Percentiles rank a stretch among this genome's conserved stretches.
These are phyloP conservation scores for Laothoe populi DNA, from an alignment of 2,888 invertebrate genomes.

Conservation along the genomic window DNA sequence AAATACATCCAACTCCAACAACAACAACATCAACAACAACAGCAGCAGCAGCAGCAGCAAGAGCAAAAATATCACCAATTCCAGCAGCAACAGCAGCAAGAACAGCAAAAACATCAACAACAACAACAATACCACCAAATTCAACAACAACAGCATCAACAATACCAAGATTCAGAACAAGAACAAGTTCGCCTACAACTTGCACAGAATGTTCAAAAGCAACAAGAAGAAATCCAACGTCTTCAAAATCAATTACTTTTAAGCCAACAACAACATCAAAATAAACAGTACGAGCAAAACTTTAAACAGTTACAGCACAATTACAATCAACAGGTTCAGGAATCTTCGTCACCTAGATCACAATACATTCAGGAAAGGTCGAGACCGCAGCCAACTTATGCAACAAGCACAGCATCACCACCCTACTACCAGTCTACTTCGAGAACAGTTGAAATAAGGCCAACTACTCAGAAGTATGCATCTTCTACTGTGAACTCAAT, in stretches of 20 bases:
- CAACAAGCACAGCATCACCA: slow-evolving; percentile 63
- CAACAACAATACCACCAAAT: slow-evolving; percentile 50
- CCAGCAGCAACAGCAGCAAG: slow-evolving; percentile 56
- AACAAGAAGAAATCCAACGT: slow-evolving; percentile 81
- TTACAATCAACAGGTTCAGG: slow-evolving; percentile 60
- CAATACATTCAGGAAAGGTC: slow-evolving; percentile 75
- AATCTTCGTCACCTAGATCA: slow-evolving; percentile 64
- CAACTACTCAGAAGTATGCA: slow-evolving; percentile 79
- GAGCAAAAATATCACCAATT: slow-evolving; percentile 53
- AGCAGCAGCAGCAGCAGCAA: slow-evolving; percentile 46
- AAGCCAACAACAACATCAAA: slow-evolving; percentile 65
- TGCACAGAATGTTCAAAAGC: slow-evolving; percentile 78
- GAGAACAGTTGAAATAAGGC: slow-evolving; percentile 76
- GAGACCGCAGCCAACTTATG: slow-evolving; percentile 59
- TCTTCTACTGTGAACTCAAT: slow-evolving; percentile 79
- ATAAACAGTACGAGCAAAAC: slow-evolving; percentile 42
- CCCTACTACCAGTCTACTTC: slow-evolving; percentile 74
- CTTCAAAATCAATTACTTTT: slow-evolving; percentile 71
- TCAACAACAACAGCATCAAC: slow-evolving; percentile 64
- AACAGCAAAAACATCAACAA: slow-evolving; percentile 49
- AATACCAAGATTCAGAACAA: slow-evolving; percentile 69
- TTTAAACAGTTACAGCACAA: slow-evolving; percentile 49
- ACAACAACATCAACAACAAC: slow-evolving; percentile 46
- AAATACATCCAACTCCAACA: slow-evolving; percentile 42
- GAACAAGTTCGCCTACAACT: slow-evolving; percentile 72